A percentile compares a stretch with the other conserved stretches of the same genome.
phyloP scores from a whole-genome alignment of 2,888 invertebrate species.

The Rosalia funebris region DNA sequence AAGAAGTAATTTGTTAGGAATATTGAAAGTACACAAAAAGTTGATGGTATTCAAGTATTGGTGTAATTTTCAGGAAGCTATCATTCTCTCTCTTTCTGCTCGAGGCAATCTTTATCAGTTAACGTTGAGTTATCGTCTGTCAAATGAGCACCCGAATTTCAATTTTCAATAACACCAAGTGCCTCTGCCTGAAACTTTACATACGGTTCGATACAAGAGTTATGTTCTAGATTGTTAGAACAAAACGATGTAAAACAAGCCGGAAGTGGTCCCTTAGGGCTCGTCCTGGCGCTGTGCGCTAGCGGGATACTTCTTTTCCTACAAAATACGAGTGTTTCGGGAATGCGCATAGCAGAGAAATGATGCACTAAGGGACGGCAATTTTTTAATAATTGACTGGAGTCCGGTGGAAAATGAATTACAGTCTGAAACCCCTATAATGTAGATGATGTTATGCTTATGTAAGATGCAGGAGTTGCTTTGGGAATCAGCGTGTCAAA shows the following conservation, averaged over 20 bases:
- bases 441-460: conserved; percentile 58
- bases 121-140: conserved; percentile 61
- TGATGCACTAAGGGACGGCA: conserved; percentile 65
- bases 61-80: conserved; percentile 36
- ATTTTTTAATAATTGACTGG: conserved; percentile 68
- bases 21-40: conserved; percentile 51
- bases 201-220: conserved; percentile 56
- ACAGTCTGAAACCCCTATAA: conserved; percentile 57
- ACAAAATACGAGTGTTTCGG: conserved; percentile 65
- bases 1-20: conserved; percentile 54
- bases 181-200: conserved; percentile 52
- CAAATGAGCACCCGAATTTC: conserved; percentile 62
- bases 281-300: conserved; percentile 52
- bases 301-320: conserved; percentile 55
- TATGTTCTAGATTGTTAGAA: conserved; percentile 65
- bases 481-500: conserved; percentile 56
- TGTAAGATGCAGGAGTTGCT: conserved; percentile 57
- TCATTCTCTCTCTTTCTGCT: conserved; percentile 28
- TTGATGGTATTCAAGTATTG: conserved; percentile 39
- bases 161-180: conserved; percentile 63
- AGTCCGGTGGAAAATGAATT: conserved; percentile 68
- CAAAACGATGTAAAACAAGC: conserved; percentile 67
- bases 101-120: conserved; percentile 43
- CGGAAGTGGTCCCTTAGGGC: conserved; percentile 62
- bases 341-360: conserved; percentile 61